Base-by-base conservation (phyloP, 53 echinoderm and acorn worm species). In the Hippasteria phrygiana region DNA sequence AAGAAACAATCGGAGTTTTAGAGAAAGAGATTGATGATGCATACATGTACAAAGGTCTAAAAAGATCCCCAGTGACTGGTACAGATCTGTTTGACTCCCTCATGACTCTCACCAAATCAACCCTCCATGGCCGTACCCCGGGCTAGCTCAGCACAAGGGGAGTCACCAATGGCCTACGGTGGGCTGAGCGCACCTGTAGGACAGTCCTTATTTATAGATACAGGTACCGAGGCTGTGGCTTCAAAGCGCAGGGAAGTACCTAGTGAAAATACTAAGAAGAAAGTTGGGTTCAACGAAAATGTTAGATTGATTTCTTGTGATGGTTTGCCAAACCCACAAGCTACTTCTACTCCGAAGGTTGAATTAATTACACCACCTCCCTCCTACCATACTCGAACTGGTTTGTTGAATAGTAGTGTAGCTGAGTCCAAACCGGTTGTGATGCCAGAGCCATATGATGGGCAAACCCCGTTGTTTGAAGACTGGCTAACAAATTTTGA, bases 401-500 rank as follows among this genome's bases (percentile, higher is more conserved):
- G 74, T 22, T 18, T 34, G 28, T 37, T 34, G 13, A 43, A 45
- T 74, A 50, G 54, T 77, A 29, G 17, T 48, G 3, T 10, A 13
- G 32, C 27, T 48, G 77, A 77, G 13, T 38, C 53, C 12, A 77
- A 51, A 48, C 77, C 55, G 29, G 33, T 77, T 3, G 54, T 77
- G 20, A 54, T 77, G 77, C 77, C 77, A 7, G 77, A 77, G 43
- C 28, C 77, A 32, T 77, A 51, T 54, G 35, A 77, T 77, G 77
- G 77, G n/a, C n/a, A n/a, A n/a, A n/a, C n/a, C n/a, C n/a, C n/a
- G n/a, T n/a, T n/a, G n/a, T n/a, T n/a, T n/a, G n/a, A n/a, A n/a
- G n/a, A n/a, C n/a, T n/a, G n/a, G n/a, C n/a, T n/a, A n/a, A n/a
- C n/a, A n/a, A n/a, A n/a, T n/a, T n/a, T n/a, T n/a, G n/a, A n/a